These are phyloP conservation scores for Galeruca laticollis DNA, from an alignment of 2,888 invertebrate species.

Conservation along the genomic window DNA sequence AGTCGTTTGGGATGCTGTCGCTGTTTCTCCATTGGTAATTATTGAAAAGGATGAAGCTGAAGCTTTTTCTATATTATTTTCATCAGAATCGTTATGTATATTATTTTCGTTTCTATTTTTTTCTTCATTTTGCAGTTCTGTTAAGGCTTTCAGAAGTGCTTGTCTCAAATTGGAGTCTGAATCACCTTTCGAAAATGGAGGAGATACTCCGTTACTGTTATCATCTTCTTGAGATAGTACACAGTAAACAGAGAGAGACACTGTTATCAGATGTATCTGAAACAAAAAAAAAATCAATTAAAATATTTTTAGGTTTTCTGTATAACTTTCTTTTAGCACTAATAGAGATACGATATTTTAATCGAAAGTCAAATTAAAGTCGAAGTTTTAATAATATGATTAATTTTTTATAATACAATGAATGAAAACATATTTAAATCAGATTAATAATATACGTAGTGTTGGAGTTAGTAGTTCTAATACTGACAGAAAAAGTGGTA, in stretches of 20 bases:
- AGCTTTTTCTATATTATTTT: conserved; percentile 65
- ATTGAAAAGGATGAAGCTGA: conserved; percentile 73
- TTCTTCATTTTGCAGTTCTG: conserved; percentile 79
- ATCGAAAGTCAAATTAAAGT: too few relatives aligned
- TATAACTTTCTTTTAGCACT: too few relatives aligned
- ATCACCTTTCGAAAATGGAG: conserved; percentile 63
- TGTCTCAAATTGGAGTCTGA: conserved; percentile 81
- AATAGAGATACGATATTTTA: too few relatives aligned
- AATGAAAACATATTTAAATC: too few relatives aligned
- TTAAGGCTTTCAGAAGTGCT: conserved; percentile 81
- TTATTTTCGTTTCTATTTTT: conserved; percentile 65
- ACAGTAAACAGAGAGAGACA: conserved; percentile 10
- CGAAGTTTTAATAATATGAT: too few relatives aligned
- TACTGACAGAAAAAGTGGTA: too few relatives aligned
- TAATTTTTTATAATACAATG: too few relatives aligned
- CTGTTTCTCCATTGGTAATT: conserved; percentile 51
- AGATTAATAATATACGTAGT: too few relatives aligned
- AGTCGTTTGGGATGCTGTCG: conserved; percentile 63
- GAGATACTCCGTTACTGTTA: conserved; percentile 30
- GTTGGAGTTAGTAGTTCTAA: too few relatives aligned
- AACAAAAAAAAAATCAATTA: conserved; percentile 22
- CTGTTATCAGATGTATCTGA: conserved; percentile 27
- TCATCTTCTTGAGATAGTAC: conserved; percentile 29
- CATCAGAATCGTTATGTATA: conserved; percentile 56
- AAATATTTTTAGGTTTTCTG: not conserved